Base-by-base conservation (phyloP, 2,888 invertebrate genomes). In the Shargacucullia verbasci region DNA sequence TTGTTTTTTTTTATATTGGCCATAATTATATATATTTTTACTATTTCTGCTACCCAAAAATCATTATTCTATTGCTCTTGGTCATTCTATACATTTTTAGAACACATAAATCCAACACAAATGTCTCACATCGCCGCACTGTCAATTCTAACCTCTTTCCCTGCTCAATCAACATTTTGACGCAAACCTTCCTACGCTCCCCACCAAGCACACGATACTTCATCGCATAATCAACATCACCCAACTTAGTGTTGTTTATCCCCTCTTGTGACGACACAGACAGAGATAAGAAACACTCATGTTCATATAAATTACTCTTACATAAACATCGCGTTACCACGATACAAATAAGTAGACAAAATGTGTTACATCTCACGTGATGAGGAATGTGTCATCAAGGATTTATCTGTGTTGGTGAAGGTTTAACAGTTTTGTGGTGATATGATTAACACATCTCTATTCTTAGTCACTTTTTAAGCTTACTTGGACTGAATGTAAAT, bases 211-310 rank as follows among this genome's bases (percentile, higher is more conserved):
- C 60, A 37, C 43, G 53, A 54, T 61, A 48, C 40, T 68, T 65
- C 64, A 68, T 68, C 62, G 38, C 41, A 68, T 61, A 68, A 65
- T 65, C 64, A 65, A 65, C 64, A 68, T 65, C 61, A 61, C 48
- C 34, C 48, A 29, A 11, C 25, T 53, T 10, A 60, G 61, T 60
- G 47, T 34, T 60, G 48, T 68, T 49, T 60, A 54, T 68, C 49
- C 41, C 20, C 37, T 27, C 40, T 20, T n/a, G 47, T 40, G 64
- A 59, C 66, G 66, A 27, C 66, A 49, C 9, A 11, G 45, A 45
- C 50, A 20, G 38, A 67, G 68, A 61, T 61, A 61, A 64, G 61
- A 47, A 54, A 55, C 68, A 44, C 54, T 67, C 68, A 35, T 68
- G 61, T 65, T 65, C 61, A 68, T 60, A 65, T 68, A 61, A 68